Conservation (phyloP, 2,888 invertebrate genomes). For the Leptinotarsa haldemani region DNA sequence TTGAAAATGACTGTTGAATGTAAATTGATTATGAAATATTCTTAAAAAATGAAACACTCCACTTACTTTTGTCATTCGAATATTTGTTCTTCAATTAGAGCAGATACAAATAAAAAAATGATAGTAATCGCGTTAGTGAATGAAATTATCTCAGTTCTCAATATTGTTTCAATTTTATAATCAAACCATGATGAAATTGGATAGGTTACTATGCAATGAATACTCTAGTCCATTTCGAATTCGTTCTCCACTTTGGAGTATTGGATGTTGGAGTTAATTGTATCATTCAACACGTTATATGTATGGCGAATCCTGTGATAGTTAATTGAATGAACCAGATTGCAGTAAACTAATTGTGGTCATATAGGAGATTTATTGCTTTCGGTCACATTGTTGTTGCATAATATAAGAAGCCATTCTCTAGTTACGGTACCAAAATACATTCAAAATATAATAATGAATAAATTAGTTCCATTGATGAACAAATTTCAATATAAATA, state of each 20-base stretch:
- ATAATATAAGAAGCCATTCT: background rate
- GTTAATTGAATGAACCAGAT: constrained; percentile 33
- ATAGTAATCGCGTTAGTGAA: no score
- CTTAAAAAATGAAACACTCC: no score
- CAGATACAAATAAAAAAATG: no score
- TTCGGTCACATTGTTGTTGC: background rate
- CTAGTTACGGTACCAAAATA: background rate
- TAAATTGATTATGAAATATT: no score
- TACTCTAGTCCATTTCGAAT: background rate
- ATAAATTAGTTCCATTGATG: no score
- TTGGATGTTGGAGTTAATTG: constrained; percentile 33
- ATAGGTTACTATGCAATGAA: no score
- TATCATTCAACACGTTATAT: constrained; percentile 35
- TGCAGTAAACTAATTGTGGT: constrained; percentile 21
- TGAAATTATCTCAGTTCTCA: no score
- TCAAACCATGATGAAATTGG: constrained; percentile 23
- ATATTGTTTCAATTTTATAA: background rate
- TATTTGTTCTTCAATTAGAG: no score
- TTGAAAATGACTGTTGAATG: no score
- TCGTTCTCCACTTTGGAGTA: background rate
- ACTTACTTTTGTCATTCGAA: no score
- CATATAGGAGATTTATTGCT: constrained; percentile 16
- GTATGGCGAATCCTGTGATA: constrained; percentile 21
- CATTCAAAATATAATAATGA: no score
- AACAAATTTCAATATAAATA: no score